These are phyloP conservation scores for Rhegmatorhina hoffmannsi DNA, from an alignment of 2,113 vertebrate species.

Conservation along the genomic window DNA sequence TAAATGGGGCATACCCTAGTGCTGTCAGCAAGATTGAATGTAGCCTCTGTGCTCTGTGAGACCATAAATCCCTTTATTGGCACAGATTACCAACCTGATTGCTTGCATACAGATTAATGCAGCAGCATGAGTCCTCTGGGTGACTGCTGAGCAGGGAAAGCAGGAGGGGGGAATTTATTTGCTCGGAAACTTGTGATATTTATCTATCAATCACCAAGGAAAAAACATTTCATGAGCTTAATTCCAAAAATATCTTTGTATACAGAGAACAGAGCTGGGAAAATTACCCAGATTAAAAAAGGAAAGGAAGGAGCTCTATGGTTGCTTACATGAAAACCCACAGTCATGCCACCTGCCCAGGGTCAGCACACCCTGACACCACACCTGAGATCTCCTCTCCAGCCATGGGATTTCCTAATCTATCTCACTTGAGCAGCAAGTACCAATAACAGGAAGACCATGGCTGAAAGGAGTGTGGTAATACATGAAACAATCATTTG, in stretches of 20 bases:
- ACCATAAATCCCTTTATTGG: constrained; percentile 40
- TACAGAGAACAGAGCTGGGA: background rate
- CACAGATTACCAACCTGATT: constrained; percentile 1
- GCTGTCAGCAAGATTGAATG: constrained; percentile 38
- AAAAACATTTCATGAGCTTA: background rate
- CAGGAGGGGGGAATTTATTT: background rate
- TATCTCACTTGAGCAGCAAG: background rate
- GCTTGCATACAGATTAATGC: constrained; percentile 31
- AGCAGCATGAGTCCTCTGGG: background rate
- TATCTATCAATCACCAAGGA: constrained; percentile 13
- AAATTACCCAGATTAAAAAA: background rate
- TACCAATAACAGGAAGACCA: rapidly evolving
- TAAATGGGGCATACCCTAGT: constrained; percentile 16
- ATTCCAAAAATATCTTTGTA: background rate
- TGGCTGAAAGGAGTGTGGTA: background rate
- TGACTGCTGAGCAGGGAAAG: background rate
- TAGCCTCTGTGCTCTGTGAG: background rate
- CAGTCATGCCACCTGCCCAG: background rate
- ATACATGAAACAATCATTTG: background rate
- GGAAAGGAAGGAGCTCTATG: background rate
- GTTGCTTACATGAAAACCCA: background rate
- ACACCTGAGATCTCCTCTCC: background rate
- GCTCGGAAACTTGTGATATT: background rate
- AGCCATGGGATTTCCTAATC: background rate
- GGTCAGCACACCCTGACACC: background rate